Conservation (phyloP, 2,888 invertebrate species). For the Drosophila picticornis region DNA sequence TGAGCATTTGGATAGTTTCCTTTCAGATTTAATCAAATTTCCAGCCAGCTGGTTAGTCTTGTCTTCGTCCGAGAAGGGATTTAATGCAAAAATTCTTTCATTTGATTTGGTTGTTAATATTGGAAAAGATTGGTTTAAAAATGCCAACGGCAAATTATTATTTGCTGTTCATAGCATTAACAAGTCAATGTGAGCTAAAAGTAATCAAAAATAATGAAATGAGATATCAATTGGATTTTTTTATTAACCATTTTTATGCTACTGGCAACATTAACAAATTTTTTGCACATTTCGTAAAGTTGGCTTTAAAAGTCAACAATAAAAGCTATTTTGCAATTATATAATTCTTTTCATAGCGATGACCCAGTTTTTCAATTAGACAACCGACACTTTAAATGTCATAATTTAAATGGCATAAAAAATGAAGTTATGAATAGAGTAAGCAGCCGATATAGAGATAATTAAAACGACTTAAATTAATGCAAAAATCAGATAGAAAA, state of each 20-base stretch:
- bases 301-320: constrained; percentile 11
- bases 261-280: constrained; percentile 24
- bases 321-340: neutral
- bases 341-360: neutral
- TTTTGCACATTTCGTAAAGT: constrained; percentile 2
- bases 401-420: neutral
- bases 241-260: constrained; percentile 3
- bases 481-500: neutral
- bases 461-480: neutral
- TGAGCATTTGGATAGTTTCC: constrained; percentile 10
- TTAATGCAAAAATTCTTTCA: constrained; percentile 15
- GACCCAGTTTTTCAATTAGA: neutral
- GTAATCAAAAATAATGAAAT: constrained; percentile 50
- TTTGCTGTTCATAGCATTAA: constrained; percentile 25
- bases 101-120: constrained; percentile 20
- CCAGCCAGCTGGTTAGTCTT: neutral
- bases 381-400: neutral
- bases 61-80: neutral
- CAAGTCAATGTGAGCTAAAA: constrained; percentile 17
- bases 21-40: constrained; percentile 13
- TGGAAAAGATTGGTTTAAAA: constrained; percentile 21
- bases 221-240: constrained; percentile 28
- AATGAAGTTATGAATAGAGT: neutral
- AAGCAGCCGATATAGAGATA: neutral
- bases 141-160: constrained; percentile 27